Evolutionary conservation across 2,797 vertebrate species (phyloP).

Genomic region (Microctenopoma stevenorrisi): DNA sequence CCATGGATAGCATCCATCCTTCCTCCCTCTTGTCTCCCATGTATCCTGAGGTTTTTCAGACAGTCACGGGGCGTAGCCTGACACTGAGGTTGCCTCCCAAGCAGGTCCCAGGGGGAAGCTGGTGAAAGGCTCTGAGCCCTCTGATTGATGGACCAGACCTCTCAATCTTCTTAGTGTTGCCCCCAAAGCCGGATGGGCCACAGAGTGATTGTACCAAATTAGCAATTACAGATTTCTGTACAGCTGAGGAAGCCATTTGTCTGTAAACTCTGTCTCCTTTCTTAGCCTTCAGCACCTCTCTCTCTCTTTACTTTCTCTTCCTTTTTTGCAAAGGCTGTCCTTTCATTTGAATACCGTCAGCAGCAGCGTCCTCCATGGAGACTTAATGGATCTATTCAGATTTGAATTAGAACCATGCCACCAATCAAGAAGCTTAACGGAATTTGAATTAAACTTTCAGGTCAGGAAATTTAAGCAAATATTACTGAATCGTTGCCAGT

Average conservation of each 20-base stretch:
- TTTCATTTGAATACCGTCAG: slow-evolving; percentile 57
- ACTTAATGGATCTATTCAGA: slow-evolving; percentile 51
- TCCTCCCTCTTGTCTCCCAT: slow-evolving; percentile 43
- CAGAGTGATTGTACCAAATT: slow-evolving; percentile 65
- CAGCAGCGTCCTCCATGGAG: slow-evolving; percentile 29
- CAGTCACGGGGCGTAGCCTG: slow-evolving; percentile 44
- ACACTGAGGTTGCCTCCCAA: slow-evolving; percentile 49
- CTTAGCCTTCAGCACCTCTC: slow-evolving; percentile 36
- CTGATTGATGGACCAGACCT: slow-evolving; percentile 71
- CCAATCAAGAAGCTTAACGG: slow-evolving; percentile 47
- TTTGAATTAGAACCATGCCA: slow-evolving; percentile 33
- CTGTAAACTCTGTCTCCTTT: slow-evolving; percentile 34
- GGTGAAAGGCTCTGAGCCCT: slow-evolving; percentile 55
- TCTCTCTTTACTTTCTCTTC: slow-evolving; percentile 37
- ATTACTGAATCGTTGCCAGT: slow-evolving; percentile 67
- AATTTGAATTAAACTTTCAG: slow-evolving; percentile 63
- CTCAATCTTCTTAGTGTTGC: slow-evolving; percentile 44
- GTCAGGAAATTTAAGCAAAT: slow-evolving; percentile 68
- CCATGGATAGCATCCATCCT: slow-evolving; percentile 50
- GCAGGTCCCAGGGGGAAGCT: slow-evolving; percentile 53
- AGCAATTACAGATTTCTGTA: slow-evolving; percentile 71
- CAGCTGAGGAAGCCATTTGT: slow-evolving; percentile 53
- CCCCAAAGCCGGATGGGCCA: slow-evolving; percentile 66
- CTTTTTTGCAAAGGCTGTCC: slow-evolving; percentile 67
- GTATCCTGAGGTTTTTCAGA: slow-evolving; percentile 55